Evolutionary conservation across 1,140 invertebrate genomes (phyloP).

Genomic region (Phortica variegata): DNA sequence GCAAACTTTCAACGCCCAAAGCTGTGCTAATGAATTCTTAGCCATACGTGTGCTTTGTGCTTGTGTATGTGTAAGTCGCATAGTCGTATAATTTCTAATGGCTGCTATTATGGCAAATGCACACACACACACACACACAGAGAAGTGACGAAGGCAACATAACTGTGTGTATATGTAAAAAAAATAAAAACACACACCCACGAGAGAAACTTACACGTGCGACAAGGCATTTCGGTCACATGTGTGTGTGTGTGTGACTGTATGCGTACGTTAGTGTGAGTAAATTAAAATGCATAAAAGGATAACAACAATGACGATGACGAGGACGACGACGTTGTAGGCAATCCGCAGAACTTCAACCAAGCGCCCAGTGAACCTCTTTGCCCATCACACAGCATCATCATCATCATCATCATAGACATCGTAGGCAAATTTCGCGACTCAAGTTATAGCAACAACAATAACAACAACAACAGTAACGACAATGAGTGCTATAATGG

Average conservation of each 20-base stretch:
- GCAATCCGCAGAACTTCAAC: too few relatives aligned
- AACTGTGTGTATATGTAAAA: too few relatives aligned
- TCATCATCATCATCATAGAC: slow-evolving; percentile 28
- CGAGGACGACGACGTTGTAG: too few relatives aligned
- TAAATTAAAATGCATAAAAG: slow-evolving; percentile 54
- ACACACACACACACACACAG: slow-evolving; percentile 20
- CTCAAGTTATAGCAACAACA: slow-evolving; percentile 30
- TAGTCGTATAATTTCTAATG: slow-evolving; percentile 52
- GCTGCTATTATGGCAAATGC: slow-evolving; percentile 45
- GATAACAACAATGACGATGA: slow-evolving; percentile 42
- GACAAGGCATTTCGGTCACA: too few relatives aligned
- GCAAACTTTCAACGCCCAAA: slow-evolving; percentile 38
- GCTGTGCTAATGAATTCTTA: slow-evolving; percentile 48
- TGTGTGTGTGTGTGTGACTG: slow-evolving; percentile 6
- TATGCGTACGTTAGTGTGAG: slow-evolving; percentile 25
- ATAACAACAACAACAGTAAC: slow-evolving; percentile 6
- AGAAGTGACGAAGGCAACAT: slow-evolving; percentile 24
- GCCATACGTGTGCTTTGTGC: slow-evolving; percentile 20
- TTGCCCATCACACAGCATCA: too few relatives aligned
- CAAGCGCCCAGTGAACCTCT: too few relatives aligned
- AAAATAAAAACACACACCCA: too few relatives aligned
- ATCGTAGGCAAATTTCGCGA: slow-evolving; percentile 39
- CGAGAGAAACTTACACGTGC: too few relatives aligned
- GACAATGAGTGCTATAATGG: slow-evolving; percentile 1
- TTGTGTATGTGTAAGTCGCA: slow-evolving; percentile 6